These are phyloP conservation scores for Laodelphax striatellus DNA, from an alignment of 1,140 invertebrate species.

Conservation along the genomic window DNA sequence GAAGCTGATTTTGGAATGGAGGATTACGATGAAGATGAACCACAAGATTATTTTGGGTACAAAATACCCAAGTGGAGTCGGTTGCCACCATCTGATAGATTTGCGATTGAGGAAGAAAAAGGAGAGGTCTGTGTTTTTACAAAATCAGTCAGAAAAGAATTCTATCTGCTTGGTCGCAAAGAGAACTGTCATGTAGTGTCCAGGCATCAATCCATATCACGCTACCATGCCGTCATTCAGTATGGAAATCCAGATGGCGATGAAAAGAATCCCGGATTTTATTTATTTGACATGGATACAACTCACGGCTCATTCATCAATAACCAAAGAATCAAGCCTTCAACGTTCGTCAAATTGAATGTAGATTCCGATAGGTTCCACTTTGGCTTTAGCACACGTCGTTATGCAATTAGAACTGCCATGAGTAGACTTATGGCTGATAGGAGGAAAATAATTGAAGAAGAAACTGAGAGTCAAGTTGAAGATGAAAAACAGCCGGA, in stretches of 20 bases:
- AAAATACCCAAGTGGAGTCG: no score
- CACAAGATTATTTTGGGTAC: no score
- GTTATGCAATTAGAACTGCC: constrained; percentile 68
- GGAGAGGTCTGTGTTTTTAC: no score
- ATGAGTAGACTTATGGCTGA: no score
- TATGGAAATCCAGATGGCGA: constrained; percentile 42
- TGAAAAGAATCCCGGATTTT: constrained; percentile 53
- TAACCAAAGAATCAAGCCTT: constrained; percentile 62
- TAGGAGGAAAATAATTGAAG: constrained; percentile 36
- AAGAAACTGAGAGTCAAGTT: constrained; percentile 32
- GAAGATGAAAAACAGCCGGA: constrained; percentile 32
- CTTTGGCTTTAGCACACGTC: constrained; percentile 80
- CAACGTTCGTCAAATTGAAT: constrained; percentile 60
- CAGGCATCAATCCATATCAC: constrained; percentile 82
- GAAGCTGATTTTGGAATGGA: no score
- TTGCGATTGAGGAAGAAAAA: no score
- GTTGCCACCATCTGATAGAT: no score
- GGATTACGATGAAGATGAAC: no score
- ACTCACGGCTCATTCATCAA: constrained; percentile 94
- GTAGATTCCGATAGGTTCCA: constrained; percentile 76
- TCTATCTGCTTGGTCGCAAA: constrained; percentile 72
- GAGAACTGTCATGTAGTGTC: constrained; percentile 73
- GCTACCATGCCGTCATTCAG: constrained; percentile 77
- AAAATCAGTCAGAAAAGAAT: constrained; percentile 24
- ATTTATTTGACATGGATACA: constrained; percentile 85